Conservation (phyloP, 2,797 vertebrate species). For the Pipistrellus pipistrellus region DNA sequence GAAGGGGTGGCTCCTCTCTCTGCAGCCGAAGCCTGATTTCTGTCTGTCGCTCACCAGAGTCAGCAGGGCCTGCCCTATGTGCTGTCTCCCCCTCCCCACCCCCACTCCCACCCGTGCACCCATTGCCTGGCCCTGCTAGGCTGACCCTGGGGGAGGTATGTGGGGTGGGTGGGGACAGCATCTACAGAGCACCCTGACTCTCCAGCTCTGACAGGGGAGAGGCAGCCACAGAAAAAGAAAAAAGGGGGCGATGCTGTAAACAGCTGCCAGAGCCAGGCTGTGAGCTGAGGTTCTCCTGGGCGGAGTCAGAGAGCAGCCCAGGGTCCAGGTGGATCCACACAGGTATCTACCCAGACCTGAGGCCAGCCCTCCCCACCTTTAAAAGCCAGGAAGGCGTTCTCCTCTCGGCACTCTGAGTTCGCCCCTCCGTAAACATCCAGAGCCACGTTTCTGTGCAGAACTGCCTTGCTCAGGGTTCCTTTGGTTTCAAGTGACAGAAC, state of each 20-base stretch:
- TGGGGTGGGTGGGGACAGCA: too few relatives aligned
- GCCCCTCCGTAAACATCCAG: not conserved
- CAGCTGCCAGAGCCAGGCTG: accelerated
- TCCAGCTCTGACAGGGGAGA: not conserved
- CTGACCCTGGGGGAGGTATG: not conserved
- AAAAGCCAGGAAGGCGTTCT: not conserved
- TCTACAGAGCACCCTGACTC: not conserved
- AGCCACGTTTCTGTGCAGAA: not conserved
- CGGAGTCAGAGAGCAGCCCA: too few relatives aligned
- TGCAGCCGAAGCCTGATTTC: not conserved
- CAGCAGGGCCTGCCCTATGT: not conserved
- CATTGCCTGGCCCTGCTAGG: not conserved
- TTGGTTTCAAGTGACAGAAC: not conserved
- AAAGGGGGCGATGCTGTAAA: accelerated
- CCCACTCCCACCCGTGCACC: too few relatives aligned
- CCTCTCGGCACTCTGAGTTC: not conserved
- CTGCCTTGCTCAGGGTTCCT: not conserved
- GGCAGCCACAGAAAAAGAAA: not conserved
- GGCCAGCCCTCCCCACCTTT: not conserved
- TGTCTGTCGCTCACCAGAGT: too few relatives aligned
- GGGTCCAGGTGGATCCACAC: too few relatives aligned
- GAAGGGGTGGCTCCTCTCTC: too few relatives aligned
- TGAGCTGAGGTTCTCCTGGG: not conserved
- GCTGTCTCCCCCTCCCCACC: not conserved
- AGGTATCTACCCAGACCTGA: not conserved